Evolutionary conservation across 2,797 vertebrate genomes (phyloP).

Genomic region (Cuniculus paca): DNA sequence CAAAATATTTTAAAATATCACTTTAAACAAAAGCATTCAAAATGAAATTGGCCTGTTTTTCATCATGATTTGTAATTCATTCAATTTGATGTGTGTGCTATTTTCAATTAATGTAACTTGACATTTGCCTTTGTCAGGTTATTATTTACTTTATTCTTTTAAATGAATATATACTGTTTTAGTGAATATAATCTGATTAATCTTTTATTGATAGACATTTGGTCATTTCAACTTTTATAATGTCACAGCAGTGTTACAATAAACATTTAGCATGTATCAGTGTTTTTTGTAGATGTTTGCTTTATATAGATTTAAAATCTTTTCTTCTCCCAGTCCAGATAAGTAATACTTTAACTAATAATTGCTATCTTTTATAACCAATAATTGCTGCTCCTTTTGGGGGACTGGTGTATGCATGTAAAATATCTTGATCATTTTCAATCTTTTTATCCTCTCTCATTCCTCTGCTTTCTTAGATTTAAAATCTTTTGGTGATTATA

Average conservation of each 20-base stretch:
- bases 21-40: conserved; percentile 35
- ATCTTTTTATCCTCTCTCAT: neutral
- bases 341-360: neutral
- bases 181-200: conserved; percentile 24
- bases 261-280: neutral
- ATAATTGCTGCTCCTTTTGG: neutral
- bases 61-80: conserved; percentile 21
- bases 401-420: neutral
- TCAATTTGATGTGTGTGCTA: neutral
- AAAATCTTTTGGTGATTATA: conserved; percentile 61
- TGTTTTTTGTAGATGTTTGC: conserved; percentile 33
- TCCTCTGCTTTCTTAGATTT: neutral
- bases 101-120: conserved; percentile 41
- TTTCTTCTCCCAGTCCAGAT: neutral
- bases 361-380: neutral
- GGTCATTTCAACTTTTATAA: conserved; percentile 34
- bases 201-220: neutral
- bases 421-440: neutral
- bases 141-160: neutral
- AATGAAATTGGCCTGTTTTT: conserved; percentile 47
- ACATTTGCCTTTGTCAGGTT: conserved; percentile 1
- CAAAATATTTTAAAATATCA: conserved; percentile 30
- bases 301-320: neutral
- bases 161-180: neutral
- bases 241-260: neutral